Percentiles rank a stretch among this genome's conserved stretches.
phyloP scores from a whole-genome alignment of 2,888 invertebrate genomes.

The Calliphora vomitoria region DNA sequence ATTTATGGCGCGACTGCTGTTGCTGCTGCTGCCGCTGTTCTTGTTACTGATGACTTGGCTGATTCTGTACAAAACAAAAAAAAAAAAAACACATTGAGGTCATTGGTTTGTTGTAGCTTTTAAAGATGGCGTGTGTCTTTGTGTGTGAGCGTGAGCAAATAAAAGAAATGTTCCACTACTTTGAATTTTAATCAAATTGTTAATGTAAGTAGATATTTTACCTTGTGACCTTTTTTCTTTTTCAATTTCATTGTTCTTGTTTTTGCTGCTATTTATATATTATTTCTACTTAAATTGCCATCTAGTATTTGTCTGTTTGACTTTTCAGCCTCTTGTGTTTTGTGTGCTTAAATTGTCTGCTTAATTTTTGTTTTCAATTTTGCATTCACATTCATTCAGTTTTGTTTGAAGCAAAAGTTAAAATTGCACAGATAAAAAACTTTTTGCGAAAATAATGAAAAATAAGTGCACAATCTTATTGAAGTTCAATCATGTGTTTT shows the following conservation, averaged over 20 bases:
- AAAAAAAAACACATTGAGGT: background rate
- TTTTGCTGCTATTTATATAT: background rate
- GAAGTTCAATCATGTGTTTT: conserved; percentile 8
- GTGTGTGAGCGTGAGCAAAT: conserved; percentile 23
- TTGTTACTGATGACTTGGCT: background rate
- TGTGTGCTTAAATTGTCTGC: background rate
- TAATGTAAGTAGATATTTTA: conserved; percentile 23
- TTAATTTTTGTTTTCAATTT: background rate
- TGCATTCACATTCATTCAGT: background rate
- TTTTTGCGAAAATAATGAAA: background rate
- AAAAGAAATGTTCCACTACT: conserved; percentile 39
- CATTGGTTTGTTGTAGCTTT: conserved; percentile 30
- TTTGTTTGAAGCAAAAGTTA: background rate
- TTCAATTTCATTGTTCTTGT: background rate
- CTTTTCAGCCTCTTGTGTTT: background rate
- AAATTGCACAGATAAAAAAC: background rate
- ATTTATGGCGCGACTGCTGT: conserved; percentile 55
- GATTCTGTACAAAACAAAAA: background rate
- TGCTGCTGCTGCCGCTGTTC: background rate
- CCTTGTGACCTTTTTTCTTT: conserved; percentile 35
- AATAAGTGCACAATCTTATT: background rate
- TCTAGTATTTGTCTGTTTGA: conserved; percentile 2
- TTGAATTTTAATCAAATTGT: conserved; percentile 67
- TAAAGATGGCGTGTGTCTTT: conserved; percentile 4
- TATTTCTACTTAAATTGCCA: conserved; percentile 51